Conservation (phyloP, 2,113 vertebrate species). For the Aythya baeri region DNA sequence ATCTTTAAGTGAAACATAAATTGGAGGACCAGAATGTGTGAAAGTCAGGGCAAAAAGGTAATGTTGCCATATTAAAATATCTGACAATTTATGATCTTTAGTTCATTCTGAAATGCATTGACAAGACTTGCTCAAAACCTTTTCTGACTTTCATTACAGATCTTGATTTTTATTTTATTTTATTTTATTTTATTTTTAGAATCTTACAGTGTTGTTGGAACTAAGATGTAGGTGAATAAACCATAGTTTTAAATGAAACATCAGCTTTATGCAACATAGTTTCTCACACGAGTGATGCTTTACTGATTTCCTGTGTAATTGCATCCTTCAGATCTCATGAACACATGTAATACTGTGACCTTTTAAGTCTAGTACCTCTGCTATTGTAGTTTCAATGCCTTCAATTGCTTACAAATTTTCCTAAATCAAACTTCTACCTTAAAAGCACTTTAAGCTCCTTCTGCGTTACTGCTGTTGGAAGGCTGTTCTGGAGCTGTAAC, state of each 20-base stretch:
- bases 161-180: background rate
- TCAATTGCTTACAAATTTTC: background rate
- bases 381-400: background rate
- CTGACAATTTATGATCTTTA: background rate
- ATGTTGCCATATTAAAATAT: background rate
- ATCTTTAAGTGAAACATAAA: background rate
- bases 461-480: background rate
- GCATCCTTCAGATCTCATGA: background rate
- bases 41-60: background rate
- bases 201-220: background rate
- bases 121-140: background rate
- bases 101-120: background rate
- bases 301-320: background rate
- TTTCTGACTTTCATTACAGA: background rate
- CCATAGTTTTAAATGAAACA: background rate
- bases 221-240: background rate
- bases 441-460: background rate
- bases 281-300: background rate
- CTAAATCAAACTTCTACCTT: background rate
- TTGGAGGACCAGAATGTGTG: background rate
- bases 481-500: background rate
- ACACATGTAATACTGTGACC: fast-evolving
- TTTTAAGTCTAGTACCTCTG: background rate
- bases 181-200: background rate
- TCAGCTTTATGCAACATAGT: background rate